These are phyloP conservation scores for Gambusia holbrooki DNA, from an alignment of 2,113 vertebrate species.

Conservation along the genomic window DNA sequence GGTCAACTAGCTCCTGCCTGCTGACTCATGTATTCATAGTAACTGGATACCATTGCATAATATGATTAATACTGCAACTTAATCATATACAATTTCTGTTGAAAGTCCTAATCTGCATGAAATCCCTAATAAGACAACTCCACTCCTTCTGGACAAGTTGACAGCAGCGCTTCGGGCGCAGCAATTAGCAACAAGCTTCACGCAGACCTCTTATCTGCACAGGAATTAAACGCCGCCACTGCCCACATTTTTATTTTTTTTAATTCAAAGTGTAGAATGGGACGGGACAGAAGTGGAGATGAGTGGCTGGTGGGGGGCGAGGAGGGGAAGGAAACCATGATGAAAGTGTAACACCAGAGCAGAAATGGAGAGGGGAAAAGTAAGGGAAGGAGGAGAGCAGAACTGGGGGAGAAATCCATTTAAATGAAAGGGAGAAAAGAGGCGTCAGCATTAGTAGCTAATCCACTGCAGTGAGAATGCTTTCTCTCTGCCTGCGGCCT, in stretches of 20 bases:
- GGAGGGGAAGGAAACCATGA: conserved; percentile 2
- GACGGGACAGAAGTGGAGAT: neutral
- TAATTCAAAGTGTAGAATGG: neutral
- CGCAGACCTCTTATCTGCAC: conserved; percentile 60
- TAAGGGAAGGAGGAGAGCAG: conserved; percentile 6
- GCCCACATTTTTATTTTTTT: conserved; percentile 9
- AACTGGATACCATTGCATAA: conserved; percentile 70
- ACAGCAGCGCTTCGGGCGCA: conserved; percentile 56
- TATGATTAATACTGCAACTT: conserved; percentile 64
- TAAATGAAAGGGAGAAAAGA: conserved; percentile 73
- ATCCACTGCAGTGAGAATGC: conserved; percentile 75
- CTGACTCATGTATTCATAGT: conserved; percentile 75
- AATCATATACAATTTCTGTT: conserved; percentile 50
- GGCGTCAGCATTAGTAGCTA: conserved; percentile 71
- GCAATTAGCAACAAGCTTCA: conserved; percentile 56
- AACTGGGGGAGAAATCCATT: conserved; percentile 67
- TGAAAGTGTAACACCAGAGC: conserved; percentile 7
- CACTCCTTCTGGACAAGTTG: conserved; percentile 53
- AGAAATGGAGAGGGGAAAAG: neutral
- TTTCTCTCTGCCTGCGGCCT: conserved; percentile 69
- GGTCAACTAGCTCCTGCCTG: conserved; percentile 50
- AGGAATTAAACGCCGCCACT: conserved; percentile 44
- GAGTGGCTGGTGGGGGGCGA: neutral
- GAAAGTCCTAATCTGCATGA: conserved; percentile 60
- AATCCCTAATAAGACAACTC: conserved; percentile 54